These are phyloP conservation scores for Morpho deidamia DNA, from an alignment of 2,888 invertebrate genomes.

Conservation along the genomic window DNA sequence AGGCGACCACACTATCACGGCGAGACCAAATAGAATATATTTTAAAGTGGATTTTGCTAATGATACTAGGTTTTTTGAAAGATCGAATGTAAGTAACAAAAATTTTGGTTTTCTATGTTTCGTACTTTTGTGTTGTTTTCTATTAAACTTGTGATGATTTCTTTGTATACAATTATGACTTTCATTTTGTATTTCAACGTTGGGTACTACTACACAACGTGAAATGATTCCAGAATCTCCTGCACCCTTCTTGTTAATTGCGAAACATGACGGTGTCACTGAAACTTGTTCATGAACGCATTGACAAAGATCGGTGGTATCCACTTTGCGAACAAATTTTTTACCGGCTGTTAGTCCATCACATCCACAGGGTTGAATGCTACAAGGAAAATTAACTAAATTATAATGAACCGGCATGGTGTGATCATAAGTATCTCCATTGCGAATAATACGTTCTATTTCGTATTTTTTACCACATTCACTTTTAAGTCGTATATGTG, in stretches of 20 bases:
- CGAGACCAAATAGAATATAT: slow-evolving; percentile 31
- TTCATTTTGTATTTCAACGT: background rate
- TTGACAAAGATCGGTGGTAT: background rate
- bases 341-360: background rate
- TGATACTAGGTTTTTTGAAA: slow-evolving; percentile 4
- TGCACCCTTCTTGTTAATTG: slow-evolving; percentile 6
- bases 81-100: background rate
- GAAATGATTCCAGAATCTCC: slow-evolving; percentile 9
- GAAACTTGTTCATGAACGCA: slow-evolving; percentile 1
- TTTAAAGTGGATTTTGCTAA: slow-evolving; percentile 23
- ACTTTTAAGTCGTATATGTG: background rate
- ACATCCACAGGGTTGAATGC: background rate
- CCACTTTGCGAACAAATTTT: background rate
- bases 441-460: background rate
- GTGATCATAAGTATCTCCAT: background rate
- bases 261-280: slow-evolving; percentile 5
- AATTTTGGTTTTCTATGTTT: background rate
- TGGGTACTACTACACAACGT: background rate
- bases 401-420: slow-evolving; percentile 6
- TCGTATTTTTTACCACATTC: background rate
- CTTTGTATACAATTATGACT: background rate
- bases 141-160: background rate
- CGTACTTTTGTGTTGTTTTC: background rate
- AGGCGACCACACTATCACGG: slow-evolving; percentile 42
- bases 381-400: slow-evolving; percentile 4